Percentiles rank a stretch among this genome's conserved stretches.
Evolutionary conservation across 2,113 vertebrate genomes (phyloP).

Genomic region (Erpornis zantholeuca): DNA sequence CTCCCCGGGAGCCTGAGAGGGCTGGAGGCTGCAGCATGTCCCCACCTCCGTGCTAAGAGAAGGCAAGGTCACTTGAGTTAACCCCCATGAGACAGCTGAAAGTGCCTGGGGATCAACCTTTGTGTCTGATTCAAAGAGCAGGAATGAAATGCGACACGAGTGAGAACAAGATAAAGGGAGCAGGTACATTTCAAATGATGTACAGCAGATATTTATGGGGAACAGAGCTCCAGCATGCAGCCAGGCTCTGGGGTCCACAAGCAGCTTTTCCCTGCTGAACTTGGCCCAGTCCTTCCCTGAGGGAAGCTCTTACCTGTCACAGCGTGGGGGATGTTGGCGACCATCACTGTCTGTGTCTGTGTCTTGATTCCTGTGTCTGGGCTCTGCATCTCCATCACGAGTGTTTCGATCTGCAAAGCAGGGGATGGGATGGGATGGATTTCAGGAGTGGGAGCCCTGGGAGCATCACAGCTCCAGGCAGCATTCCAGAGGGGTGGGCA

Average conservation of each 20-base stretch:
- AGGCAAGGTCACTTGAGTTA: not conserved
- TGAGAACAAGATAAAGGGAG: not conserved
- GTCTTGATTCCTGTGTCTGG: conserved; percentile 84
- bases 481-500: not conserved
- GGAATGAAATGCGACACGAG: not conserved
- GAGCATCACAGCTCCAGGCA: not conserved
- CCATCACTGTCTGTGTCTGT: conserved; percentile 85
- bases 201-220: not conserved
- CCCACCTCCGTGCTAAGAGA: not conserved
- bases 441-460: not conserved
- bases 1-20: not conserved
- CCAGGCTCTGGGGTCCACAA: not conserved
- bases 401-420: conserved; percentile 79
- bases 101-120: not conserved
- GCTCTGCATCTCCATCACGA: conserved; percentile 95
- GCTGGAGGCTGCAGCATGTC: not conserved
- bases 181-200: not conserved
- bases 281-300: accelerated
- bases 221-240: not conserved
- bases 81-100: not conserved
- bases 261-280: not conserved
- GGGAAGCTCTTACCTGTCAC: conserved; percentile 80
- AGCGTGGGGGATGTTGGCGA: conserved; percentile 88
- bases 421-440: not conserved
- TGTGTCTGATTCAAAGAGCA: not conserved